Percentiles rank a stretch among this genome's conserved stretches.
phyloP scores from a whole-genome alignment of 2,888 invertebrate genomes.

The Epinotia nisella region DNA sequence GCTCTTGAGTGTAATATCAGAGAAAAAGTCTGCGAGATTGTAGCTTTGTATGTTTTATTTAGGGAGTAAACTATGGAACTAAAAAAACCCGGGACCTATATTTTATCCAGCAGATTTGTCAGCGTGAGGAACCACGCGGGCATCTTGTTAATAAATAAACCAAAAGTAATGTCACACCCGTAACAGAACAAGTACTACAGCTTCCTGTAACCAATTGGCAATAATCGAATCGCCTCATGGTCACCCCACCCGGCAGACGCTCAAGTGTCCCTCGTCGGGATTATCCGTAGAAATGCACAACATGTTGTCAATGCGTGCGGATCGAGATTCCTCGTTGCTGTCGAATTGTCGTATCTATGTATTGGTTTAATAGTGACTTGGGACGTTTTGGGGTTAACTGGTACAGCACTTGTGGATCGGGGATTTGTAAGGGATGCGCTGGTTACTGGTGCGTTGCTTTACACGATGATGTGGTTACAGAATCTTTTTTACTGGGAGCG shows the following conservation, averaged over 20 bases:
- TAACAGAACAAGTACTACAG: neutral
- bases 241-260: slow-evolving; percentile 61
- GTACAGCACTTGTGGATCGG: slow-evolving; percentile 46
- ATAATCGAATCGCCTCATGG: slow-evolving; percentile 48
- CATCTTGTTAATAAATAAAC: too few relatives aligned
- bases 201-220: slow-evolving; percentile 10
- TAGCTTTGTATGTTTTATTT: too few relatives aligned
- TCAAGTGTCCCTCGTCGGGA: slow-evolving; percentile 70
- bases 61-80: too few relatives aligned
- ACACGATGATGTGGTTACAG: slow-evolving; percentile 40
- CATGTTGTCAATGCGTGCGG: slow-evolving; percentile 72
- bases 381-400: neutral
- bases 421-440: slow-evolving; percentile 21
- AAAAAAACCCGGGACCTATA: too few relatives aligned
- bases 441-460: slow-evolving; percentile 24
- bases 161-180: neutral
- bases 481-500: slow-evolving; percentile 7
- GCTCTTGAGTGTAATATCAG: too few relatives aligned
- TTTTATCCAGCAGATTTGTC: too few relatives aligned
- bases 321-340: slow-evolving; percentile 40
- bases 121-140: too few relatives aligned
- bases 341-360: neutral
- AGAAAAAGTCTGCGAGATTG: too few relatives aligned
- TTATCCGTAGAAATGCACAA: slow-evolving; percentile 79
- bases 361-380: neutral